phyloP scores from a whole-genome alignment of 1,140 invertebrate species.

The Bombus confusus region DNA sequence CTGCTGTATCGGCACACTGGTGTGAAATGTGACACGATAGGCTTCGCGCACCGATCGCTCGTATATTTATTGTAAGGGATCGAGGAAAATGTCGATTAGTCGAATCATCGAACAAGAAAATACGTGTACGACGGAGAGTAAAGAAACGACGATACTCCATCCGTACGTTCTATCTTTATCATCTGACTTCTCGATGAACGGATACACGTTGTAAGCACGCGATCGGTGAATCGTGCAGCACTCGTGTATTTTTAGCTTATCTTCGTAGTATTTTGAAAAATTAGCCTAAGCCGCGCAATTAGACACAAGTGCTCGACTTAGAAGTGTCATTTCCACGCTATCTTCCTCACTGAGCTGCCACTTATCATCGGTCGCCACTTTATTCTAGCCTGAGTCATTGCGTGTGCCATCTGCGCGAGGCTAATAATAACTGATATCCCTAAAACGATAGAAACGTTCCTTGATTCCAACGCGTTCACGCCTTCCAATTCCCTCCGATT shows the following conservation, averaged over 20 bases:
- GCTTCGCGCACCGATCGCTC: background rate
- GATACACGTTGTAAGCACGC: too few relatives aligned
- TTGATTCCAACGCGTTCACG: background rate
- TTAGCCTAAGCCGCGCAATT: background rate
- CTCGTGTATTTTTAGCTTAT: slow-evolving; percentile 9
- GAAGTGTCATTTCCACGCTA: slow-evolving; percentile 30
- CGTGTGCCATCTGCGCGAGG: slow-evolving; percentile 42
- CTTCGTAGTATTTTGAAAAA: background rate
- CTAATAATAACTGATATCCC: slow-evolving; percentile 61
- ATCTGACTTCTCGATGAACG: too few relatives aligned
- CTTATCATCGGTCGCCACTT: slow-evolving; percentile 54
- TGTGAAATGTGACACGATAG: background rate
- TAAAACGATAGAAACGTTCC: slow-evolving; percentile 47
- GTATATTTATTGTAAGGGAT: background rate
- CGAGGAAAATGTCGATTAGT: background rate
- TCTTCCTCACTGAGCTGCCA: slow-evolving; percentile 47
- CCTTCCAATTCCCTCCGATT: background rate
- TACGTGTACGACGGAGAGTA: background rate
- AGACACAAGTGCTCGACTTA: slow-evolving; percentile 6
- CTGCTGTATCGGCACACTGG: background rate
- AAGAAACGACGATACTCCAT: background rate
- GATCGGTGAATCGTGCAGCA: background rate
- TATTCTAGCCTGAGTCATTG: slow-evolving; percentile 59
- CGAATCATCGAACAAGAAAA: background rate
- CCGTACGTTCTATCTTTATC: background rate